Evolutionary conservation across 2,113 vertebrate species (phyloP), one percentile per base, ranked within the genome.

Genomic region (Butorides virescens): DNA sequence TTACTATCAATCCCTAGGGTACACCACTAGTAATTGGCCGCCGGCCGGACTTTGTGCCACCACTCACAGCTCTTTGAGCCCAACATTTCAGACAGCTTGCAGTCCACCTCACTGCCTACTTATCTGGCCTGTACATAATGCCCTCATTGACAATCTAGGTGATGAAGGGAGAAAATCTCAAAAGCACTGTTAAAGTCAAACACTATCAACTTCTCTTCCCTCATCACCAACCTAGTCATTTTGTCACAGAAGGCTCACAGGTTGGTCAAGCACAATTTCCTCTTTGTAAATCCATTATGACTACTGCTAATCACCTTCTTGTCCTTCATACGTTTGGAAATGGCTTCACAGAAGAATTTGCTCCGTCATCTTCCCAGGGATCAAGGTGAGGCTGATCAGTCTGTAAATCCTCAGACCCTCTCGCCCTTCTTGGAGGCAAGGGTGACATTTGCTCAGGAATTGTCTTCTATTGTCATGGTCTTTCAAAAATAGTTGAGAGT

Each of bases 221-320:
- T 52, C 21, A 47, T 26, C n/a, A 86, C 15, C 36, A 92, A 56
- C 14, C 29, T 19, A 56, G 66, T 18, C 27, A 26, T 55, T 82
- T 44, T 2, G 1, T 34, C 80, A 89, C 15, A 49, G 36, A 88
- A 18, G 37, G 29, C 29, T 81, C 66, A 52, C 50, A 74, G 13
- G 23, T 6, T 77, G n/a, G 32, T 58, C 23, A 84, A 74, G 50
- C 20, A 71, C 0, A 0, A 5, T 50, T 68, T 70, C 30, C 15
- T 11, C 39, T 81, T 61, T 2, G 1, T 72, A 90, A 94, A 85
- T 25, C 26, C 44, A 55, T 17, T 11, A 62, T 22, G 68, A 65
- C 65, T 86, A 63, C 7, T 77, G 55, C 29, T 58, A 55, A 74
- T 67, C 29, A 55, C 17, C 7, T 46, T 73, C 4, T 7, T 74